phyloP scores from a whole-genome alignment of 2,888 invertebrate species.

The Cenopis cana region DNA sequence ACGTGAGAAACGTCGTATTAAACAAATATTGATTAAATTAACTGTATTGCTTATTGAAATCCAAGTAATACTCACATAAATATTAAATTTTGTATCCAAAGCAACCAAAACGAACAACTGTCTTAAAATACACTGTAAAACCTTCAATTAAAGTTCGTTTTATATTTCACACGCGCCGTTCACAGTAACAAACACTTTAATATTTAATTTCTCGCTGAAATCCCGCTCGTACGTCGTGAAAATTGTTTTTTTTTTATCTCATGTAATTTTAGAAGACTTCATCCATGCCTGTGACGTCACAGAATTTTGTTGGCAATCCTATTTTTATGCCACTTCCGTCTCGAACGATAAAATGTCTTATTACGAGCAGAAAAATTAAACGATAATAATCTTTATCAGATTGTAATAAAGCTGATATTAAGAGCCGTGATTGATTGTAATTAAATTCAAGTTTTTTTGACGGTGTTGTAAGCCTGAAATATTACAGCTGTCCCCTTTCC shows the following conservation, averaged over 20 bases:
- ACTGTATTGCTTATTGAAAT: constrained; percentile 61
- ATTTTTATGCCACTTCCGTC: constrained; percentile 81
- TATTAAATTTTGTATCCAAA: constrained; percentile 68
- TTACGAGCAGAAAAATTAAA: constrained; percentile 54
- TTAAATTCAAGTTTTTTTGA: constrained; percentile 42
- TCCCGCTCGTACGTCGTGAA: constrained; percentile 68
- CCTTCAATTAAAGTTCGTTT: constrained; percentile 53
- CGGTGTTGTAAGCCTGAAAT: constrained; percentile 40
- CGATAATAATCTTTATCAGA: constrained; percentile 63
- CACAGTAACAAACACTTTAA: constrained; percentile 68
- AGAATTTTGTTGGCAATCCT: constrained; percentile 82
- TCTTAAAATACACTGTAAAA: constrained; percentile 41
- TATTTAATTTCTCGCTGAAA: constrained; percentile 59
- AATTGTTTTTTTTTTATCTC: constrained; percentile 70
- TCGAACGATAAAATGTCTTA: constrained; percentile 70
- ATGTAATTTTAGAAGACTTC: constrained; percentile 83
- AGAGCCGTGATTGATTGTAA: constrained; percentile 45
- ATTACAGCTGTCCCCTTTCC: constrained; percentile 39
- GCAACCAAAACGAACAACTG: constrained; percentile 61
- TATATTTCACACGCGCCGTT: constrained; percentile 64
- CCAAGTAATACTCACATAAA: constrained; percentile 74
- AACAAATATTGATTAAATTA: constrained; percentile 65
- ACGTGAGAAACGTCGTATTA: constrained; percentile 60
- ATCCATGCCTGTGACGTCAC: constrained; percentile 82
- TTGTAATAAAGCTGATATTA: constrained; percentile 64